These are phyloP conservation scores for Oscheius onirici DNA, from an alignment of 2,888 invertebrate species.

Conservation along the genomic window DNA sequence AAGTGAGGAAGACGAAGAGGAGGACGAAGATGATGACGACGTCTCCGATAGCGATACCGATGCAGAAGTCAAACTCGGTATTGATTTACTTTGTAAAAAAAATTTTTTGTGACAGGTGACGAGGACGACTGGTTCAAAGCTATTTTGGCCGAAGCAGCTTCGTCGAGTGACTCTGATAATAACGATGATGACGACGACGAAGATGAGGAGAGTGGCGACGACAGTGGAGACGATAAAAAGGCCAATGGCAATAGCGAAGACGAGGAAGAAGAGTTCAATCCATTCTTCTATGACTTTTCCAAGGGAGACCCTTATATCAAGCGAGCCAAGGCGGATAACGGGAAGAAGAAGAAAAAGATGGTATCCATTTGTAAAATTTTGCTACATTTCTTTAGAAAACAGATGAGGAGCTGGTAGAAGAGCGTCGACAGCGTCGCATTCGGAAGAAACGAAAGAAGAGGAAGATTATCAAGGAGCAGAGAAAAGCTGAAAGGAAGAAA, in stretches of 20 bases:
- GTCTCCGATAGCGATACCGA: slow-evolving; percentile 58
- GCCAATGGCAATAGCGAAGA: slow-evolving; percentile 1
- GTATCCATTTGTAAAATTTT: not conserved
- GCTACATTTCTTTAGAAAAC: slow-evolving; percentile 55
- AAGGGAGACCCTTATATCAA: slow-evolving; percentile 82
- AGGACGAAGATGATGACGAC: slow-evolving; percentile 55
- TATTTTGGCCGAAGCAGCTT: slow-evolving; percentile 56
- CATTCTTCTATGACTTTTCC: slow-evolving; percentile 82
- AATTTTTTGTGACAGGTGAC: slow-evolving; percentile 34
- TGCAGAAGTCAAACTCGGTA: slow-evolving; percentile 41
- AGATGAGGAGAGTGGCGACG: slow-evolving; percentile 25
- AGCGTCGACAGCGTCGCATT: slow-evolving; percentile 77
- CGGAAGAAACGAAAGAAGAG: slow-evolving; percentile 75
- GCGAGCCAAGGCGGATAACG: slow-evolving; percentile 74
- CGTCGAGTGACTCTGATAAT: slow-evolving; percentile 51
- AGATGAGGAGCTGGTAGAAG: slow-evolving; percentile 53
- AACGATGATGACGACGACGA: slow-evolving; percentile 35
- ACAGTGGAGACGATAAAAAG: slow-evolving; percentile 34
- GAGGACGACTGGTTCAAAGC: slow-evolving; percentile 60
- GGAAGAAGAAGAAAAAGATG: slow-evolving; percentile 74
- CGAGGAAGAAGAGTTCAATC: slow-evolving; percentile 84
- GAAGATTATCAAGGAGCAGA: slow-evolving; percentile 39
- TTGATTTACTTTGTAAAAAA: no score
- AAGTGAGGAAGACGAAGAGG: slow-evolving; percentile 37
- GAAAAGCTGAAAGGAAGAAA: slow-evolving; percentile 72